Base-by-base conservation (phyloP, 1,140 invertebrate genomes). In the Orchesella cincta region DNA sequence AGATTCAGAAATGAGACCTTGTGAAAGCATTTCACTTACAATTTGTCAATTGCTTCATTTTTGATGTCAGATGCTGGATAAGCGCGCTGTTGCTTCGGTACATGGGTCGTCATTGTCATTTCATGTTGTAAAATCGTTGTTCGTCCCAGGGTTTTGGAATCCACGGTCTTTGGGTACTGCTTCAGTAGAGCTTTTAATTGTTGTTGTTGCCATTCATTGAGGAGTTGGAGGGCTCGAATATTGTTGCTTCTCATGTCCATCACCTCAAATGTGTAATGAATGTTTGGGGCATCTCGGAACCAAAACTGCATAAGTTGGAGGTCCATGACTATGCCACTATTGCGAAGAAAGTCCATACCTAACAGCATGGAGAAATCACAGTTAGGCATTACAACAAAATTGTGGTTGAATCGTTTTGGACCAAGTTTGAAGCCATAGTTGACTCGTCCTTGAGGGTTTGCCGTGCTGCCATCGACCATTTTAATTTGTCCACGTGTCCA, bases 21-120 rank as follows among this genome's bases (percentile, higher is more conserved):
- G 51, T 34, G 71, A 35, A 0, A 77, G 34, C 75, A 80, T 75
- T 57, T 62, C 16, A 76, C 74, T 3, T 51, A 75, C n/a, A 77
- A 0, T 34, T 73, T 35, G 73, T 62, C 1, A 26, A 71, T 33
- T 8, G 18, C 29, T 8, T 12, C 31, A 31, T 31, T 8, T 23
- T 71, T 71, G 5, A 34, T 12, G 5, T 31, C 29, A 12, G 67
- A 71, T 2, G 26, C 31, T 8, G 35, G 31, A 8, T 64, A 28
- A 0, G 75, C 70, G n/a, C 51, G 26, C 12, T 70, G 31, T 2
- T 73, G 73, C 26, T 76, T 46, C 1, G 35, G 36, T 0, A 71
- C n/a, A 33, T 54, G 3, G 14, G 12, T 3, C 14, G 14, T 16
- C 3, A 57, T 16, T 5, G 8, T 57, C 12, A 57, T 57, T 16